A percentile compares a stretch with the other conserved stretches of the same genome.
Evolutionary conservation across 2,797 vertebrate species (phyloP).

Genomic region (Spinus olivaceus): DNA sequence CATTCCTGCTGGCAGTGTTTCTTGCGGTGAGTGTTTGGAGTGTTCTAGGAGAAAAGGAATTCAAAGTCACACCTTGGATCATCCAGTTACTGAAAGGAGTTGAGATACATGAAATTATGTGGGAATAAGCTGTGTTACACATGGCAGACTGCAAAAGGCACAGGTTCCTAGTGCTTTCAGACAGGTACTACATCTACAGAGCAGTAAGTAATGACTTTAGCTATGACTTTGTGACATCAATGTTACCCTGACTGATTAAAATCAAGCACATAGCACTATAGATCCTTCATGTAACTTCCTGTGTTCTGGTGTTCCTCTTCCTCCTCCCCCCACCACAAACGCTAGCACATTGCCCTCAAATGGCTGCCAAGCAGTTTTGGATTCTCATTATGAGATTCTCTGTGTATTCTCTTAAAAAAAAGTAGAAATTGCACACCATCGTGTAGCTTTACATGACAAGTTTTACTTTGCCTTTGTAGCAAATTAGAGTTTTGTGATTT

Average conservation of each 20-base stretch:
- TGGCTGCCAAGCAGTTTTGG: neutral
- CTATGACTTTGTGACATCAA: neutral
- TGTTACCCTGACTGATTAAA: neutral
- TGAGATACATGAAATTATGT: neutral
- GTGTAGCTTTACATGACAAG: neutral
- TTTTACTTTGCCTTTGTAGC: neutral
- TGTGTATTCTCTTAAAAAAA: neutral
- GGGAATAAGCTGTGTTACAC: neutral
- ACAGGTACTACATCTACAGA: neutral
- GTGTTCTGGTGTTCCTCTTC: neutral
- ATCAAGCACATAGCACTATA: neutral
- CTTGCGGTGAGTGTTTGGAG: neutral
- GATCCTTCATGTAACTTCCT: neutral
- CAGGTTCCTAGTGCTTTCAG: neutral
- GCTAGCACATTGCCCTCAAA: neutral
- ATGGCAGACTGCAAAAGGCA: neutral
- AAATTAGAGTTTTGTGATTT: neutral
- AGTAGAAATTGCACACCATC: neutral
- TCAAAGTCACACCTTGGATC: rapidly evolving
- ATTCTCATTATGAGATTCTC: neutral
- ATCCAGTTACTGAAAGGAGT: neutral
- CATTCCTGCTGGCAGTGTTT: neutral
- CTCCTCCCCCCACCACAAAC: neutral
- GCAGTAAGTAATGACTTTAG: neutral
- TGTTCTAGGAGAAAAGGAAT: neutral